Base-by-base conservation (phyloP, 2,113 vertebrate species). In the Recurvirostra avosetta region DNA sequence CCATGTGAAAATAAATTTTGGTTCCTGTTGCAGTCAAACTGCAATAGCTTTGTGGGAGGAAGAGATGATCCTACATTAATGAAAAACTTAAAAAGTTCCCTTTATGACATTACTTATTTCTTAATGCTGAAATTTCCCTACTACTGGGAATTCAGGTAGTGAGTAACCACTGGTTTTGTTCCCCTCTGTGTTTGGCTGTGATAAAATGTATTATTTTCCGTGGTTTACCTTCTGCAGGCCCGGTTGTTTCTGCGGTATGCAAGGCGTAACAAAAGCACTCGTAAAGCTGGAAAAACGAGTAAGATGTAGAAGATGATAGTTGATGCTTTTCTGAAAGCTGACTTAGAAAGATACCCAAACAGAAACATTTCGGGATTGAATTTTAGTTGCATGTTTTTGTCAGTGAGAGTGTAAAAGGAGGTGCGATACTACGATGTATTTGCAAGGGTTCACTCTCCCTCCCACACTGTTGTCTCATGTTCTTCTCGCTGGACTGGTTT, bases 181-280 rank as follows among this genome's bases (percentile, higher is more conserved):
- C 34, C 67, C 18, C 10, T 40, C n/a, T 17, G 8, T 36, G 9
- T 58, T 45, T 38, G 67, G 49, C 43, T 81, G 26, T 56, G 41
- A 22, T 74, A 11, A 77, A 47, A 41, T 27, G 3, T 17, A 7
- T 68, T 50, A 2, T 11, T 58, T 22, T 4, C 43, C 4, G 0
- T 34, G 59, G 21, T 58, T 86, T 38, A 8, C 55, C 53, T 77
- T 59, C 27, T 32, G 55, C n/a, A 52, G 72, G 9, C 68, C 40
- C 6, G 2, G 13, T 47, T 40, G 3, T 0, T 1, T 55, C 74
- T 62, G 61, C 18, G 9, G 29, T 6, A 0, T 8, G 17, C 34
- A 52, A 52, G 16, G 50, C 16, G 1, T 21, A 62, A 20, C 23
- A 53, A 32, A 79, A 76, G 5, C 21, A 29, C 32, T 80, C 45